Evolutionary conservation across 2,113 vertebrate species (phyloP).

Genomic region (Hyperopisus bebe): DNA sequence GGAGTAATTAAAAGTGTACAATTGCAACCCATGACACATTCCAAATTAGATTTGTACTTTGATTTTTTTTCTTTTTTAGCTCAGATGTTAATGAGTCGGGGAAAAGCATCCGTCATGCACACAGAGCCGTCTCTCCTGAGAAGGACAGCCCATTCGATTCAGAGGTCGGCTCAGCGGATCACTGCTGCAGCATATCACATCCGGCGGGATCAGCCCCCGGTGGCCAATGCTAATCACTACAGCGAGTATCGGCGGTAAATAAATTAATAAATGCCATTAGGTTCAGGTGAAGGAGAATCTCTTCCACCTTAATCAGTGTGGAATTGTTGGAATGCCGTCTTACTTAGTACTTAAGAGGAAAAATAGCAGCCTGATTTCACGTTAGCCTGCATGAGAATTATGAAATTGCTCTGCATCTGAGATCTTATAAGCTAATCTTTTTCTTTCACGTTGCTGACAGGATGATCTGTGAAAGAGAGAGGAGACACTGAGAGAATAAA

Average conservation of each 20-base stretch:
- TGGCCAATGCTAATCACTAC: slow-evolving; percentile 2
- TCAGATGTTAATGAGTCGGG: not conserved
- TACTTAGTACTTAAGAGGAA: not conserved
- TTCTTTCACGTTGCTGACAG: not conserved
- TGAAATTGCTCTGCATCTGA: not conserved
- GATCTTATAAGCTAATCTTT: not conserved
- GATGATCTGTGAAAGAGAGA: not conserved
- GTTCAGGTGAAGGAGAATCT: slow-evolving; percentile 26
- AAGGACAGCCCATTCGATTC: not conserved
- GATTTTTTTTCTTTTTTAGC: not conserved
- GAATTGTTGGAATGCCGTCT: slow-evolving; percentile 16
- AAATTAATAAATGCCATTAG: slow-evolving; percentile 24
- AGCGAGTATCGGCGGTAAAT: slow-evolving; percentile 21
- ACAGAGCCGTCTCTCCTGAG: not conserved
- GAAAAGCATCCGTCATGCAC: slow-evolving; percentile 5
- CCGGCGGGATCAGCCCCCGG: not conserved
- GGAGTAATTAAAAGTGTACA: not conserved
- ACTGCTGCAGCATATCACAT: not conserved
- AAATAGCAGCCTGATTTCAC: not conserved
- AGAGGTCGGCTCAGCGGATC: not conserved
- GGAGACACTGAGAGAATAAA: not conserved
- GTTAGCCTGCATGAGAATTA: not conserved
- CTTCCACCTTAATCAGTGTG: slow-evolving; percentile 24
- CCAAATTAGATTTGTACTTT: not conserved
- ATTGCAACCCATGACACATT: not conserved